Evolutionary conservation across 2,888 invertebrate genomes (phyloP).

Genomic region (Leptarthrus brevirostris): DNA sequence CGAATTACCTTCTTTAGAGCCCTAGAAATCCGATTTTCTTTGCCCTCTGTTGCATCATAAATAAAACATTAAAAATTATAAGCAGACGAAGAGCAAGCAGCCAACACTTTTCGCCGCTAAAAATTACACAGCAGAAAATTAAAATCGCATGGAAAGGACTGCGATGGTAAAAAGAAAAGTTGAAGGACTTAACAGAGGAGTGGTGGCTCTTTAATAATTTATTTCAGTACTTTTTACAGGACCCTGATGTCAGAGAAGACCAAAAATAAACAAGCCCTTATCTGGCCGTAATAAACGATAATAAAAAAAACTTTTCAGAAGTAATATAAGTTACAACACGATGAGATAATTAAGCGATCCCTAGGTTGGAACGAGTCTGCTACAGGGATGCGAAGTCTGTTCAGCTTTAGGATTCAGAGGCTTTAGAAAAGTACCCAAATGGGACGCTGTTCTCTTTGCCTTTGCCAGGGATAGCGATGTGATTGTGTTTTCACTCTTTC

Average conservation of each 20-base stretch:
- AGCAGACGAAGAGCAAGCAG: constrained; percentile 17
- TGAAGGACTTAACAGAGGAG: constrained; percentile 45
- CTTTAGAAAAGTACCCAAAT: constrained; percentile 22
- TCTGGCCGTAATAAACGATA: constrained; percentile 54
- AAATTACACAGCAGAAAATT: constrained; percentile 54
- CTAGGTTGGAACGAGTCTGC: constrained; percentile 16
- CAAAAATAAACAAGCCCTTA: constrained; percentile 52
- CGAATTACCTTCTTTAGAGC: constrained; percentile 23
- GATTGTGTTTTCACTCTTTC: neutral
- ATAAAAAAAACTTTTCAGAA: constrained; percentile 52
- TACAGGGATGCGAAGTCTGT: neutral
- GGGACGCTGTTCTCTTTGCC: constrained; percentile 3
- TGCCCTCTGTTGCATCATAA: constrained; percentile 32
- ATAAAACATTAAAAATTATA: constrained; percentile 38
- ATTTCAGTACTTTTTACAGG: constrained; percentile 45
- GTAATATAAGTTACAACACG: constrained; percentile 54
- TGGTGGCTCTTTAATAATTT: constrained; percentile 51
- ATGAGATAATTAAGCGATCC: constrained; percentile 52
- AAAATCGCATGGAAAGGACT: constrained; percentile 50
- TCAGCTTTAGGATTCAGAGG: neutral
- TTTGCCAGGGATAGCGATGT: neutral
- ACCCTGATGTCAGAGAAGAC: constrained; percentile 18
- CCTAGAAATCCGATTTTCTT: constrained; percentile 39
- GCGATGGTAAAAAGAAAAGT: constrained; percentile 46
- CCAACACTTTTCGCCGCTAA: constrained; percentile 28